Conservation (phyloP, 2,113 vertebrate species). For the Lepus americanus region DNA sequence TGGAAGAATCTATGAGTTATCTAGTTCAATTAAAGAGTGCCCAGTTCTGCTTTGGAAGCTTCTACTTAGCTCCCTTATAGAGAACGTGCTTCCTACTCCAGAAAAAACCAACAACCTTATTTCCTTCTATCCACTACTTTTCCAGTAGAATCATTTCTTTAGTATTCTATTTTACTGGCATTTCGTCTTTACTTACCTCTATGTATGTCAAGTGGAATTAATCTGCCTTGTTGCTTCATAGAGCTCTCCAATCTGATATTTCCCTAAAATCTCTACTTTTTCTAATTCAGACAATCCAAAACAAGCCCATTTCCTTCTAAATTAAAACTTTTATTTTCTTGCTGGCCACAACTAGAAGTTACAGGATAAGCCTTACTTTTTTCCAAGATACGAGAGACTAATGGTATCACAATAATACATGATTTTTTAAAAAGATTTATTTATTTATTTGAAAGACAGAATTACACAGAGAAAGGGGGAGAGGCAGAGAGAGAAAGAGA, state of each 20-base stretch:
- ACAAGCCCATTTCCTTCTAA: not conserved
- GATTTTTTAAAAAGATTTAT: too few species aligned
- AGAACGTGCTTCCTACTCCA: not conserved
- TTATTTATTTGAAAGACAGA: too few species aligned
- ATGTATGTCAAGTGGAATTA: not conserved
- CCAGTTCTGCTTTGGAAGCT: not conserved
- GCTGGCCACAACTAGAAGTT: not conserved
- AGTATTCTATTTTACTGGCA: not conserved
- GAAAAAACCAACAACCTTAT: not conserved
- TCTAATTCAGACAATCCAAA: not conserved
- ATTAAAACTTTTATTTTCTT: not conserved
- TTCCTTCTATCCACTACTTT: not conserved
- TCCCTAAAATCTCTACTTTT: not conserved
- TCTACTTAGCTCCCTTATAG: not conserved
- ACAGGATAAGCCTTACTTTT: not conserved
- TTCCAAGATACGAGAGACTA: slow-evolving; percentile 6
- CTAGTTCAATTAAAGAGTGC: not conserved
- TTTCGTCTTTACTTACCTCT: not conserved
- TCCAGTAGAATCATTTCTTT: not conserved
- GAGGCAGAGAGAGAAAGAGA: too few species aligned
- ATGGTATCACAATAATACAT: not conserved
- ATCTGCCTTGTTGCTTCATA: not conserved
- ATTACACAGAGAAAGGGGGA: too few species aligned
- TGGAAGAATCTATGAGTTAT: not conserved
- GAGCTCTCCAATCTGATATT: not conserved